Percentiles rank a stretch among this genome's conserved stretches.
Evolutionary conservation across 2,113 vertebrate genomes (phyloP).

Genomic region (Xerus inauris): DNA sequence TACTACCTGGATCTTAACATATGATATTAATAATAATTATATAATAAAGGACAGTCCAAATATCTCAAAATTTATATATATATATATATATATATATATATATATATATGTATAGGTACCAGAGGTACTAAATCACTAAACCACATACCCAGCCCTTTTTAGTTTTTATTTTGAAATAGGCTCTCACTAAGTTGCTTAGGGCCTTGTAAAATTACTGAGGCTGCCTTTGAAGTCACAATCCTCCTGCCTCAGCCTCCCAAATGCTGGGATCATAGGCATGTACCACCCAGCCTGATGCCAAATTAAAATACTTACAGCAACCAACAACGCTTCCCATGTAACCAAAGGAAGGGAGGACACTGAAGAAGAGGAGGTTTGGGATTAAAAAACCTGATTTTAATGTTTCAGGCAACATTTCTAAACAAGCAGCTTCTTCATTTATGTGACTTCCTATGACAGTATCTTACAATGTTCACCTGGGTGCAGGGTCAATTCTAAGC

Average conservation of each 20-base stretch:
- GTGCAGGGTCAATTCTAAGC: neutral
- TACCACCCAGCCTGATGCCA: too few species aligned
- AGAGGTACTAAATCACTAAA: too few species aligned
- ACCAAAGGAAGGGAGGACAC: neutral
- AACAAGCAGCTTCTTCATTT: neutral
- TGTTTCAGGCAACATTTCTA: neutral
- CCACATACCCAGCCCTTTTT: too few species aligned
- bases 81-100: too few species aligned
- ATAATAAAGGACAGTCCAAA: neutral
- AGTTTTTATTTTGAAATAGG: too few species aligned
- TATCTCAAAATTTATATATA: neutral
- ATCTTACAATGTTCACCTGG: neutral
- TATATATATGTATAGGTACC: too few species aligned
- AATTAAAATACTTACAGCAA: neutral
- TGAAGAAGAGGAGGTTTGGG: neutral
- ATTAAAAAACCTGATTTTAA: neutral
- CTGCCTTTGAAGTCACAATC: too few species aligned
- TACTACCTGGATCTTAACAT: neutral
- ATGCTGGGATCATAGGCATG: too few species aligned
- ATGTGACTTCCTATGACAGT: rapidly evolving
- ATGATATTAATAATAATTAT: neutral
- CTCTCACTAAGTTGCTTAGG: too few species aligned
- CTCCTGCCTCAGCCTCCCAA: too few species aligned
- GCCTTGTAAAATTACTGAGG: too few species aligned
- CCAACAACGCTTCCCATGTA: neutral